phyloP scores from a whole-genome alignment of 2,888 invertebrate species.

The Steromphala cineraria region DNA sequence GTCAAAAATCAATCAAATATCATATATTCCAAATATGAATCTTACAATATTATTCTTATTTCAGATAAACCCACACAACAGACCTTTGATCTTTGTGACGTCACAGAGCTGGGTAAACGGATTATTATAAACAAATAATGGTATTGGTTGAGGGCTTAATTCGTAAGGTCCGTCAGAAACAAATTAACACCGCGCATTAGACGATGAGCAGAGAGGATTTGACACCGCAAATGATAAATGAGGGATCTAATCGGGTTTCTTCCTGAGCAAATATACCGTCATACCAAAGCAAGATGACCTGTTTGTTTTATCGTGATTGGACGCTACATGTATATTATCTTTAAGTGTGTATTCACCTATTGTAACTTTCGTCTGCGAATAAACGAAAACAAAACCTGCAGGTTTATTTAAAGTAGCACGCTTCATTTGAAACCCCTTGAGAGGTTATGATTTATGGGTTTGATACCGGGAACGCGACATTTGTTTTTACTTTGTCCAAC shows the following conservation, averaged over 20 bases:
- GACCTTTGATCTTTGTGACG: not conserved
- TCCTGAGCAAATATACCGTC: conserved; percentile 10
- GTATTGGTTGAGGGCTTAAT: conserved; percentile 6
- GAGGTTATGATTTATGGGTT: not conserved
- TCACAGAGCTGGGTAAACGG: conserved; percentile 10
- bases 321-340: not conserved
- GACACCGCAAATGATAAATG: not conserved
- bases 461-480: too few species aligned
- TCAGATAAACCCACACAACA: not conserved
- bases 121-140: conserved; percentile 17
- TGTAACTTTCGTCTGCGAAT: not conserved
- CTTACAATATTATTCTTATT: not conserved
- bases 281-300: not conserved
- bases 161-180: not conserved
- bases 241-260: not conserved
- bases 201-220: not conserved
- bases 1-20: not conserved
- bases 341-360: not conserved
- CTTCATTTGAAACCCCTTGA: not conserved
- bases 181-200: conserved; percentile 2
- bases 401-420: not conserved
- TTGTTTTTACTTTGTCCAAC: too few species aligned
- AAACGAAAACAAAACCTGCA: not conserved
- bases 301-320: conserved; percentile 7
- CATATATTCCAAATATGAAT: not conserved